Percentiles rank a stretch among this genome's conserved stretches.
phyloP scores from a whole-genome alignment of 2,113 vertebrate species.

The Isichthys henryi region DNA sequence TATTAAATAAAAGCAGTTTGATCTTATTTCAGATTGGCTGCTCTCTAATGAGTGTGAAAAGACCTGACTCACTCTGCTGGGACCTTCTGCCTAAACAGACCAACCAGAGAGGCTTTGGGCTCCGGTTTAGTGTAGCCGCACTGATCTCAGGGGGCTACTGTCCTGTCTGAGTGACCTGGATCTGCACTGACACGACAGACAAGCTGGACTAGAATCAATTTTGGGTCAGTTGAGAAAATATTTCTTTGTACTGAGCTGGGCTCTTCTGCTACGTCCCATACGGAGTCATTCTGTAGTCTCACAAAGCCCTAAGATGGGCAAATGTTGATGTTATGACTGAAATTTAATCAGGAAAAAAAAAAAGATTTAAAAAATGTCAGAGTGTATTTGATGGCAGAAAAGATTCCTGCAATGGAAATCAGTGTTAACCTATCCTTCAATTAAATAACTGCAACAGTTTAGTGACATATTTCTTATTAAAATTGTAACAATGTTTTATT shows the following conservation, averaged over 20 bases:
- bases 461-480: not conserved
- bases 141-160: not conserved
- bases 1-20: not conserved
- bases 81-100: not conserved
- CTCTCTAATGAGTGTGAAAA: not conserved
- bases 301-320: not conserved
- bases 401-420: not conserved
- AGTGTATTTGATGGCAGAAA: not conserved
- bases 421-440: not conserved
- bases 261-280: not conserved
- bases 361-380: not conserved
- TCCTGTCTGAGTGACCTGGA: not conserved
- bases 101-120: not conserved
- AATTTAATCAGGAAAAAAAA: not conserved
- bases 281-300: not conserved
- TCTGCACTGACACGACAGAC: not conserved
- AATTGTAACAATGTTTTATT: not conserved
- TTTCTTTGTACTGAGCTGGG: not conserved
- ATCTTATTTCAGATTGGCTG: not conserved
- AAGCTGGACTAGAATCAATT: not conserved
- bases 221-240: slow-evolving; percentile 3
- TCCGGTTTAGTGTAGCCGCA: not conserved
- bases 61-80: not conserved
- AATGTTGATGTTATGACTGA: not conserved
- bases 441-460: not conserved